phyloP scores from a whole-genome alignment of 2,888 invertebrate genomes.

The Dorcus parallelipipedus region DNA sequence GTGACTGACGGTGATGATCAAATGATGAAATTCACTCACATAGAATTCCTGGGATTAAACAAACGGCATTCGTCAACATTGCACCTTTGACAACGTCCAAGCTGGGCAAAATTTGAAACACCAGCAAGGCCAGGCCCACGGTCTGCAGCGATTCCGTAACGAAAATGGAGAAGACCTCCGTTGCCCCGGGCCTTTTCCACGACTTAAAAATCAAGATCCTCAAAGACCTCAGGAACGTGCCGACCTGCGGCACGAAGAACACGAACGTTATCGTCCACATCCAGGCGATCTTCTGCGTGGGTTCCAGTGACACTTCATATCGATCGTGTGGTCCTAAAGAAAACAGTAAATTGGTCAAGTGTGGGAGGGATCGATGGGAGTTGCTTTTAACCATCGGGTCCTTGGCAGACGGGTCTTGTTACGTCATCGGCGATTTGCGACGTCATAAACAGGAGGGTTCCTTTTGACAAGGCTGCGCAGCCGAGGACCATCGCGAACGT shows the following conservation, averaged over 20 bases:
- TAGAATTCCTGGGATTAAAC: constrained; percentile 70
- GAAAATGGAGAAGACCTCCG: constrained; percentile 58
- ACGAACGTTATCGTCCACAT: constrained; percentile 76
- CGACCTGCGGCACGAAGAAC: constrained; percentile 73
- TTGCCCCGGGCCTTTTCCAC: constrained; percentile 54
- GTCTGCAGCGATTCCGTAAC: constrained; percentile 77
- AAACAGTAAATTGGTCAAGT: too few species aligned
- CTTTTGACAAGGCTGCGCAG: constrained; percentile 68
- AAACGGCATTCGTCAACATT: constrained; percentile 81
- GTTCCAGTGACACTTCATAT: constrained; percentile 57
- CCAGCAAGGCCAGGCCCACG: constrained; percentile 71
- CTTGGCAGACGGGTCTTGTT: neutral
- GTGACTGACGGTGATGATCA: too few species aligned
- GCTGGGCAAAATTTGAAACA: constrained; percentile 71
- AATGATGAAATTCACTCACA: constrained; percentile 51
- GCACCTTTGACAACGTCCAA: constrained; percentile 74
- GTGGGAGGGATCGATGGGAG: constrained; percentile 12
- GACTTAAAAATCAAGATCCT: constrained; percentile 74
- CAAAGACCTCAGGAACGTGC: constrained; percentile 67
- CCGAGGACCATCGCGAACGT: constrained; percentile 65
- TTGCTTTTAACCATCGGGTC: constrained; percentile 58
- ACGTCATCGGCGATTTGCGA: constrained; percentile 54
- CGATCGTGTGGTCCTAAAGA: too few species aligned
- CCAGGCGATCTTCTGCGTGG: constrained; percentile 70
- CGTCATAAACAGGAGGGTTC: constrained; percentile 68